Conservation (phyloP, 1,140 invertebrate genomes). For the Antheraea mylitta region DNA sequence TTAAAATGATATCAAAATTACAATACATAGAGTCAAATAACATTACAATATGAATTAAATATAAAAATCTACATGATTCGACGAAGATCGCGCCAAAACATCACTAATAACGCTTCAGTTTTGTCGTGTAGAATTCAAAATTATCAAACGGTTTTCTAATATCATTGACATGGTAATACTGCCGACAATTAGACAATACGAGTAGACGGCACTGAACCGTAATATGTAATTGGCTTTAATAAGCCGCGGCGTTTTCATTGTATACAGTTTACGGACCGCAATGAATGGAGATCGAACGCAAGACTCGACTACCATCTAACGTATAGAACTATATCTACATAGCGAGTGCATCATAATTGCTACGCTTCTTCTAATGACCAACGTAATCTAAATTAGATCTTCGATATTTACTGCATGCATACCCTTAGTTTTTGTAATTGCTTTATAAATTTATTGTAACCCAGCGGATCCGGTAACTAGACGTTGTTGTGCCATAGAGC, state of each 20-base stretch:
- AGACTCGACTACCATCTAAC: background rate
- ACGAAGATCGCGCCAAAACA: too few species aligned
- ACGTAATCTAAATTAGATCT: background rate
- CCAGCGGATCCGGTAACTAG: too few species aligned
- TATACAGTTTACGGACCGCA: background rate
- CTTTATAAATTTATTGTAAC: too few species aligned
- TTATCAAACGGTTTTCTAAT: background rate
- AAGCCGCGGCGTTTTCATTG: background rate
- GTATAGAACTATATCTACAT: background rate
- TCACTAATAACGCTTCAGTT: background rate
- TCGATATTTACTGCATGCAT: background rate
- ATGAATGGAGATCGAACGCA: background rate
- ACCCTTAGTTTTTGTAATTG: background rate
- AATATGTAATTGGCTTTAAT: slow-evolving; percentile 1
- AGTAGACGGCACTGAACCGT: background rate
- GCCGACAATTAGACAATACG: background rate
- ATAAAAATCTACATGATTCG: too few species aligned
- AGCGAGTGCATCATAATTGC: background rate
- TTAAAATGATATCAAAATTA: too few species aligned
- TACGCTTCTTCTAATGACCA: background rate
- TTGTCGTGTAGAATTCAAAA: background rate
- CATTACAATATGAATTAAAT: too few species aligned
- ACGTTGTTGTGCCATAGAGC: too few species aligned
- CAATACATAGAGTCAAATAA: too few species aligned
- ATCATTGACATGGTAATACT: background rate